phyloP scores from a whole-genome alignment of 2,888 invertebrate species.

The Acleris literana region DNA sequence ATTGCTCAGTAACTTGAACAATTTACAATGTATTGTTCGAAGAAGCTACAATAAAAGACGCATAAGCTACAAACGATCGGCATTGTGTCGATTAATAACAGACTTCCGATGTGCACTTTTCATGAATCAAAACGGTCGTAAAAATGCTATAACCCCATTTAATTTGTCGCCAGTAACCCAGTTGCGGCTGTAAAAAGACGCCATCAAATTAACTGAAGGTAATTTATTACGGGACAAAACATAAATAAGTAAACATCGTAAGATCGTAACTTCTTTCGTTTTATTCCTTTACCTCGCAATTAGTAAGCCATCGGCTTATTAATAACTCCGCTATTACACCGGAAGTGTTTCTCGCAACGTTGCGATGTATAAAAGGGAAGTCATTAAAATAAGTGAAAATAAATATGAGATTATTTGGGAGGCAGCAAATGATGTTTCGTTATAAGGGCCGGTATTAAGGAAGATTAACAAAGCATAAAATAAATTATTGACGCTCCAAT shows the following conservation, averaged over 20 bases:
- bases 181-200: conserved; percentile 41
- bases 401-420: conserved; percentile 19
- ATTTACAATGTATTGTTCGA: conserved; percentile 9
- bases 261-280: conserved; percentile 7
- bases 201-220: conserved; percentile 43
- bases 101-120: conserved; percentile 41
- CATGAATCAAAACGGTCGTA: conserved; percentile 46
- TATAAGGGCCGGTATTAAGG: background rate
- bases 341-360: conserved; percentile 18
- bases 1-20: conserved; percentile 45
- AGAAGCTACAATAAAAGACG: conserved; percentile 17
- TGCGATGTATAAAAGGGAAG: conserved; percentile 19
- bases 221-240: conserved; percentile 28
- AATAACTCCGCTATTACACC: conserved; percentile 10
- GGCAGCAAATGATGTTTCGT: conserved; percentile 13
- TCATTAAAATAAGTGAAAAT: conserved; percentile 25
- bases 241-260: conserved; percentile 26
- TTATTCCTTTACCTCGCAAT: conserved; percentile 21
- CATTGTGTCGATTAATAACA: conserved; percentile 39
- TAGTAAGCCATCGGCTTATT: conserved; percentile 18
- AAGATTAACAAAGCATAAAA: conserved; percentile 19
- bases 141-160: conserved; percentile 49
- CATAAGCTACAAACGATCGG: conserved; percentile 10
- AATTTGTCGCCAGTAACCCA: conserved; percentile 54
- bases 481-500: conserved; percentile 22